Percentiles rank a stretch among this genome's conserved stretches.
Conservation (phyloP, 2,113 vertebrate species). For the Candoia aspera region DNA sequence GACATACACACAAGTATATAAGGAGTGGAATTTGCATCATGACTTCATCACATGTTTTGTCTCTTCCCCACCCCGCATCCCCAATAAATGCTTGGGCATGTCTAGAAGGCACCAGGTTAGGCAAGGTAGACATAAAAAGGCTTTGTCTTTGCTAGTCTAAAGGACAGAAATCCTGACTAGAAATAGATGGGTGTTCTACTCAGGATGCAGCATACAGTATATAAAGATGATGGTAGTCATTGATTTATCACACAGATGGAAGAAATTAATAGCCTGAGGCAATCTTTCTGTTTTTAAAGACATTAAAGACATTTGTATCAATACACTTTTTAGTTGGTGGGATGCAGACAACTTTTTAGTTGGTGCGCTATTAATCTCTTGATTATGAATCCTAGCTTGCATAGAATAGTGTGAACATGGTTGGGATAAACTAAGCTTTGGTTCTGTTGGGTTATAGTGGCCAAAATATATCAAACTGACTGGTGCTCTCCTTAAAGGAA, state of each 20-base stretch:
- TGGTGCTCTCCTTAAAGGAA: not conserved
- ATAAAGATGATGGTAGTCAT: not conserved
- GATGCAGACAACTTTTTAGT: not conserved
- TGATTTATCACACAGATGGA: not conserved
- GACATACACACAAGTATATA: not conserved
- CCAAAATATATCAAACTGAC: not conserved
- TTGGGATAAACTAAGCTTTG: not conserved
- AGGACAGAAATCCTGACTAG: not conserved
- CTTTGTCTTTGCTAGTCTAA: not conserved
- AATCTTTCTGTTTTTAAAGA: not conserved
- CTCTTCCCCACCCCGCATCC: not conserved
- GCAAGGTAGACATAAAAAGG: not conserved
- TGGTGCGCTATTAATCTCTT: not conserved
- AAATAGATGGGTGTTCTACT: not conserved
- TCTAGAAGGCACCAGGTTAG: not conserved
- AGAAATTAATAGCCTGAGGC: not conserved
- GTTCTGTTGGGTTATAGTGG: not conserved
- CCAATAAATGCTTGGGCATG: not conserved
- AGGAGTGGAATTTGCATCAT: not conserved
- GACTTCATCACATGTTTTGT: not conserved
- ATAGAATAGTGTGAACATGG: not conserved
- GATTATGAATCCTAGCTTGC: not conserved
- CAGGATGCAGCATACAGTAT: not conserved
- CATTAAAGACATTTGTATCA: not conserved
- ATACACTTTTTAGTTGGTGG: not conserved